phyloP scores from a whole-genome alignment of 2,797 vertebrate species.

The Brachyrhaphis roseni region DNA sequence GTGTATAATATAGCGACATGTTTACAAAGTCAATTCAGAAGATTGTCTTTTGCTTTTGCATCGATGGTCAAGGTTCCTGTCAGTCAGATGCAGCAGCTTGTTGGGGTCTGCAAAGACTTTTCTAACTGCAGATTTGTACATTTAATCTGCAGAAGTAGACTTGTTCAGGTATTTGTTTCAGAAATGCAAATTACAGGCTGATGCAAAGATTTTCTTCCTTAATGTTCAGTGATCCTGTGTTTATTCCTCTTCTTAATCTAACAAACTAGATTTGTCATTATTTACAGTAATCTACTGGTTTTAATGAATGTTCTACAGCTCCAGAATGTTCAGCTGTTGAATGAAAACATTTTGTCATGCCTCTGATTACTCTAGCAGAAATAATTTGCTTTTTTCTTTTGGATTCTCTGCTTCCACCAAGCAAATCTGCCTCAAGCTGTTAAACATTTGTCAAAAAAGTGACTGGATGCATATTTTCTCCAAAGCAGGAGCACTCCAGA shows the following conservation, averaged over 20 bases:
- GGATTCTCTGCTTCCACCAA: not conserved
- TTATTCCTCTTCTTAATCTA: not conserved
- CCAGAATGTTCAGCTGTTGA: not conserved
- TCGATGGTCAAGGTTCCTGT: not conserved
- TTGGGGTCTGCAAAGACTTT: not conserved
- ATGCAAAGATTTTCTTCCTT: not conserved
- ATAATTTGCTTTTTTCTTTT: not conserved
- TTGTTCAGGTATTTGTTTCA: not conserved
- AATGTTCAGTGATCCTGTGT: not conserved
- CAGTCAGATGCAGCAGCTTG: not conserved
- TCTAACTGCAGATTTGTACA: not conserved
- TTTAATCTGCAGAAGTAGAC: not conserved
- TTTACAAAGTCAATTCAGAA: not conserved
- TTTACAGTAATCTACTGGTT: not conserved
- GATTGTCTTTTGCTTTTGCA: not conserved
- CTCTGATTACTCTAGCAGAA: not conserved
- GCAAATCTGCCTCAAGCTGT: not conserved
- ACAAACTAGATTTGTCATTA: not conserved
- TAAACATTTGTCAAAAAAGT: not conserved
- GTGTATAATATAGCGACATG: not conserved
- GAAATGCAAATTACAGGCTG: not conserved
- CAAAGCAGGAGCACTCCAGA: not conserved
- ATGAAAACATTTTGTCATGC: not conserved
- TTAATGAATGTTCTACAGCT: not conserved
- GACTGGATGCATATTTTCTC: not conserved